Evolutionary conservation across 35 echinoderm and acorn worm species (phyloP).

Genomic region (Apostichopus japonicus): DNA sequence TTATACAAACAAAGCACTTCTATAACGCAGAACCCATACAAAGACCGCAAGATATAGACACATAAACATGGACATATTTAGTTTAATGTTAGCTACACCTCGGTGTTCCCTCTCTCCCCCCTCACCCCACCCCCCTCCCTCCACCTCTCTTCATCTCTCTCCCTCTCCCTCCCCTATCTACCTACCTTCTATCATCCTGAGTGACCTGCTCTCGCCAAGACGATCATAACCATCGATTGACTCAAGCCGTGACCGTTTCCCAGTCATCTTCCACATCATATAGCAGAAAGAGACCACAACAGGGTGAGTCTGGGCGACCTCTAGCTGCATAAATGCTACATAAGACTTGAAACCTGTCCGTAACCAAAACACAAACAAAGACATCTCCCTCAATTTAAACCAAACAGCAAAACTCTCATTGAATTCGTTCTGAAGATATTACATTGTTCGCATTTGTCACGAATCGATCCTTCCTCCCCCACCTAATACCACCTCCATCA

Average conservation of each 20-base stretch:
- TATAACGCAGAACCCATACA: no score
- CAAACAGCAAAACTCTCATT: not conserved
- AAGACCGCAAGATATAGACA: no score
- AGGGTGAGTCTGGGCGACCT: conserved; percentile 80
- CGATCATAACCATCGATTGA: not conserved
- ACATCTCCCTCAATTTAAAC: not conserved
- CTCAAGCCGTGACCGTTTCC: conserved; percentile 8
- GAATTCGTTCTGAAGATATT: not conserved
- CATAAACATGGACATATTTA: no score
- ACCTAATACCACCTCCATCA: no score
- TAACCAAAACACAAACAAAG: not conserved
- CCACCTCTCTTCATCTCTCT: no score
- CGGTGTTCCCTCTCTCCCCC: no score
- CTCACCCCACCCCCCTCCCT: no score
- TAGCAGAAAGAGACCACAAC: conserved; percentile 79
- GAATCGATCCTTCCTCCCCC: no score
- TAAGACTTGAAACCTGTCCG: conserved; percentile 83
- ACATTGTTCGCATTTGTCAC: no score
- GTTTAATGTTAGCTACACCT: no score
- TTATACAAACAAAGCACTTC: no score
- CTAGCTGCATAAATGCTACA: conserved; percentile 73
- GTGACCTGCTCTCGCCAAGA: not conserved
- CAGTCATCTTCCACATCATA: conserved; percentile 64
- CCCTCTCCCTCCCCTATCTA: not conserved
- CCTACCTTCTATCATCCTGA: not conserved